Evolutionary conservation across 1,140 invertebrate genomes (phyloP).

Genomic region (Orchesella cincta): DNA sequence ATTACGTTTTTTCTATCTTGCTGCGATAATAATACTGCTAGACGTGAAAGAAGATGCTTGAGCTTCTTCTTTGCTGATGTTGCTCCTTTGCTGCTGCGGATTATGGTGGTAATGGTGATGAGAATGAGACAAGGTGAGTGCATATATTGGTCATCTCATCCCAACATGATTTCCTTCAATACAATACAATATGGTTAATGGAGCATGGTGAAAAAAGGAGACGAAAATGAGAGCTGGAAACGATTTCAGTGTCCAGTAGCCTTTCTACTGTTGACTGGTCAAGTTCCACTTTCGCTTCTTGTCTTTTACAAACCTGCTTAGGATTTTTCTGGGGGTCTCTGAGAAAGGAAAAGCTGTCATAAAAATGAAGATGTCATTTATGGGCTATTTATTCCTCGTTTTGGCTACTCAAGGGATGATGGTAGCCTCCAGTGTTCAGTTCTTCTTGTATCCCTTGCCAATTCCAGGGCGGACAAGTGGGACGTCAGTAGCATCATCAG

Average conservation of each 20-base stretch:
- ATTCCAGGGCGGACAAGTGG: background rate
- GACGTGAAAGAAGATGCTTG: too few species aligned
- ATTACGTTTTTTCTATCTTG: too few species aligned
- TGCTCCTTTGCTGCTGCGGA: too few species aligned
- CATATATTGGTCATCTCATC: background rate
- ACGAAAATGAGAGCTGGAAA: background rate
- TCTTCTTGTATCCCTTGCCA: constrained; percentile 11
- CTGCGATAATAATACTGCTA: too few species aligned
- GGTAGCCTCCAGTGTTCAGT: background rate
- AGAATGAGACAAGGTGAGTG: background rate
- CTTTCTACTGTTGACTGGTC: background rate
- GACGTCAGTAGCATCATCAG: background rate
- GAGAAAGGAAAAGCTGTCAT: background rate
- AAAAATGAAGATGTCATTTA: background rate
- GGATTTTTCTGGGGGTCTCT: background rate
- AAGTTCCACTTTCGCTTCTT: background rate
- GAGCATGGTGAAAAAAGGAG: constrained; percentile 1
- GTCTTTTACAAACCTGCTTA: background rate
- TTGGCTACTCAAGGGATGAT: background rate
- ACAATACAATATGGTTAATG: constrained; percentile 6
- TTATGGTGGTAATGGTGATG: too few species aligned
- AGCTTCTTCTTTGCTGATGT: too few species aligned
- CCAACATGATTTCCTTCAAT: background rate
- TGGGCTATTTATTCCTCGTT: background rate
- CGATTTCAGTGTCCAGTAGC: constrained; percentile 22